phyloP scores from a whole-genome alignment of 2,113 vertebrate species.

The Petrocephalus zakoni region DNA sequence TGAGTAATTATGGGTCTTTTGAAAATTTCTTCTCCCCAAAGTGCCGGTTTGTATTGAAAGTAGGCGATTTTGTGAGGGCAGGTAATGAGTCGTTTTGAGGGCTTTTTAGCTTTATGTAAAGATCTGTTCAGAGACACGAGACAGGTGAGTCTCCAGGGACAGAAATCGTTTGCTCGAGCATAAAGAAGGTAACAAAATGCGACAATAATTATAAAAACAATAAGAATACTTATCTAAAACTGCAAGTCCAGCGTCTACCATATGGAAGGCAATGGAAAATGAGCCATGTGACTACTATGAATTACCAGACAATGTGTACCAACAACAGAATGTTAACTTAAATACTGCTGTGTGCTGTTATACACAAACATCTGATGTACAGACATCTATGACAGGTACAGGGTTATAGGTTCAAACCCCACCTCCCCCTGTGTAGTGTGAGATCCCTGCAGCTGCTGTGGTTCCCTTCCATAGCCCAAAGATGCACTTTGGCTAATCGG shows the following conservation, averaged over 20 bases:
- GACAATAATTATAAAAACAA: background rate
- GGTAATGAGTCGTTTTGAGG: background rate
- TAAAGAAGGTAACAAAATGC: background rate
- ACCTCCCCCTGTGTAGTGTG: background rate
- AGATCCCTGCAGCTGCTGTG: background rate
- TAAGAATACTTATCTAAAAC: background rate
- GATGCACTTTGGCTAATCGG: background rate
- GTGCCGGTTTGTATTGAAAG: background rate
- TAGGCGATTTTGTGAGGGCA: background rate
- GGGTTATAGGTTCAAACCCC: background rate
- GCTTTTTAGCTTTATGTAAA: background rate
- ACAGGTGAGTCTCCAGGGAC: background rate
- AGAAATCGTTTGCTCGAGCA: background rate
- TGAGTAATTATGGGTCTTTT: background rate
- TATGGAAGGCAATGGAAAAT: conserved; percentile 64
- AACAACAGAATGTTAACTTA: conserved; percentile 91
- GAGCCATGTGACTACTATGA: conserved; percentile 95
- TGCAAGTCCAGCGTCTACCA: background rate
- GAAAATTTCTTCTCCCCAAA: background rate
- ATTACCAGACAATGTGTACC: conserved; percentile 87
- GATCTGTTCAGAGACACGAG: background rate
- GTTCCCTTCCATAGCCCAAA: background rate
- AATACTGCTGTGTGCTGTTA: conserved; percentile 78
- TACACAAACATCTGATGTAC: conserved; percentile 57
- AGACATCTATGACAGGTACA: background rate